Evolutionary conservation across 2,888 invertebrate genomes (phyloP).

Genomic region (Pyrocoelia pectoralis): DNA sequence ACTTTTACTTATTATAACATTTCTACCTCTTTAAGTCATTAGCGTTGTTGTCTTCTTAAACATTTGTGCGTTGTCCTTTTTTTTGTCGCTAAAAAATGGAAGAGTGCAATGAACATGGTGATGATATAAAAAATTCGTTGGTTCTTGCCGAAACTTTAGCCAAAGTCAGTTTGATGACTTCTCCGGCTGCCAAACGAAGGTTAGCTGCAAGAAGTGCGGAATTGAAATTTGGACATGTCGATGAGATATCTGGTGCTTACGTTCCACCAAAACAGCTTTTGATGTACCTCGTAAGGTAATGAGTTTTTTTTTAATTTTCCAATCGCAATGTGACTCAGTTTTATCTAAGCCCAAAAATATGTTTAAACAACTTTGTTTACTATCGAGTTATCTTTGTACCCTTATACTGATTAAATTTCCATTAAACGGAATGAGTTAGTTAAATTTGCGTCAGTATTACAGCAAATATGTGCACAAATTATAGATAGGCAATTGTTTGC

Average conservation of each 20-base stretch:
- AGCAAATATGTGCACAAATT: too few species aligned
- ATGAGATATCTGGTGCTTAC: constrained; percentile 59
- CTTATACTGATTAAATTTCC: too few species aligned
- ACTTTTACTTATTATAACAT: neutral
- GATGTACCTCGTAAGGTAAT: constrained; percentile 70
- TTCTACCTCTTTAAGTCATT: neutral
- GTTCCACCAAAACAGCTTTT: constrained; percentile 69
- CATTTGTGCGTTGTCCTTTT: neutral
- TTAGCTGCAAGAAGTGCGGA: constrained; percentile 65
- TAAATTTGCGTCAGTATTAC: too few species aligned
- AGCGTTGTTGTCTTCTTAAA: too few species aligned
- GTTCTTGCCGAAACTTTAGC: constrained; percentile 67
- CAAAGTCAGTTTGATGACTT: constrained; percentile 66
- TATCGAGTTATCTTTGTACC: too few species aligned
- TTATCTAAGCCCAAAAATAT: too few species aligned
- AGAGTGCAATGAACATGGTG: neutral
- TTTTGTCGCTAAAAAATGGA: neutral
- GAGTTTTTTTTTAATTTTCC: neutral
- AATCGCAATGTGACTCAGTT: too few species aligned
- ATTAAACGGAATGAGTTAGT: too few species aligned
- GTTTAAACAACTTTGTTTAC: too few species aligned
- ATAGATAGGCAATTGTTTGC: too few species aligned
- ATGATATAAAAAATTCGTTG: constrained; percentile 59
- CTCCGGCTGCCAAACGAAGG: constrained; percentile 64
- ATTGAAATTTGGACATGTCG: constrained; percentile 59